A percentile compares a stretch with the other conserved stretches of the same genome.
Evolutionary conservation across 2,797 vertebrate genomes (phyloP).

Genomic region (Phylloscopus collybita): DNA sequence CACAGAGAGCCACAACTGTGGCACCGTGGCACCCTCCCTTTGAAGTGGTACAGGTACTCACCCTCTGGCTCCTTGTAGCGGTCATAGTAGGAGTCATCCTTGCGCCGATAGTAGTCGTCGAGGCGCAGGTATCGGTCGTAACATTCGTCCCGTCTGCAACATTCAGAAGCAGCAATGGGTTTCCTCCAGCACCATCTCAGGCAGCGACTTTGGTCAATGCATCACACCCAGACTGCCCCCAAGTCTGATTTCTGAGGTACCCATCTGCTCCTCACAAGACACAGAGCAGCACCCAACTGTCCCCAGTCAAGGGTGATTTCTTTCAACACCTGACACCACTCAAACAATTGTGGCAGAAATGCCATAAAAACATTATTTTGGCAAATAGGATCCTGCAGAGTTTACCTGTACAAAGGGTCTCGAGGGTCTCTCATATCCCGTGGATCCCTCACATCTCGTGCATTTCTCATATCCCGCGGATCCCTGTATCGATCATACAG

Average conservation of each 20-base stretch:
- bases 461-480: conserved; percentile 64
- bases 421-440: conserved; percentile 74
- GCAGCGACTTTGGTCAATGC: not conserved
- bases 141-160: conserved; percentile 81
- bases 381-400: conserved; percentile 42
- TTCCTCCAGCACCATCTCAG: not conserved
- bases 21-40: not conserved
- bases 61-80: conserved; percentile 90
- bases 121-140: conserved; percentile 86
- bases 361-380: not conserved
- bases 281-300: not conserved
- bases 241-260: not conserved
- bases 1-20: not conserved
- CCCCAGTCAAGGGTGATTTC: not conserved
- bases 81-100: conserved; percentile 87
- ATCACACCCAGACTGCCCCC: not conserved
- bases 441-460: conserved; percentile 69
- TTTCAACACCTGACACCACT: not conserved
- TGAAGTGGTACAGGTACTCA: not conserved
- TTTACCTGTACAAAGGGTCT: conserved; percentile 78
- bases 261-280: not conserved
- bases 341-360: not conserved
- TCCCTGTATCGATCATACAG: conserved; percentile 70
- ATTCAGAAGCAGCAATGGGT: not conserved
- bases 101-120: conserved; percentile 88